Evolutionary conservation across 2,888 invertebrate species (phyloP), one percentile per base, ranked within the genome.

Genomic region (Dynastes maya): DNA sequence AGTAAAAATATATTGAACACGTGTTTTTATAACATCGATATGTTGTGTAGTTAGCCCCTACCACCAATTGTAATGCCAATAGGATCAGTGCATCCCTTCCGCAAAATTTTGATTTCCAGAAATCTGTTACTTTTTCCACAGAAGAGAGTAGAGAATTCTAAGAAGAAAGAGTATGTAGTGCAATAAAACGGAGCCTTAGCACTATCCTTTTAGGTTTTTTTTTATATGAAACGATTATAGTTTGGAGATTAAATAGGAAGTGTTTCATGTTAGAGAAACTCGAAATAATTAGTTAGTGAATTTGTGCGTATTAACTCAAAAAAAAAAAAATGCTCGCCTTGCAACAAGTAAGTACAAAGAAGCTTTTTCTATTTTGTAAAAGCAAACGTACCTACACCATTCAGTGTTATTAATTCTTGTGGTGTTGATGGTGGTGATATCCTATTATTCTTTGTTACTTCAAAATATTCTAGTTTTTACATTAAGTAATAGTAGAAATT

Each of bases 401-500:
- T 71, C 40, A 22, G n/a, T 49, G 45, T 67, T 45, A 40, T 67
- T 45, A 45, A 45, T 8, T 6, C 11, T 45, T 45, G 8, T 45
- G 1, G 9, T 32, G 63, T 9, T 63, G 8, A 22, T 58, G 22
- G 5, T 37, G 32, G 32, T 22, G 22, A 53, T 58, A 58, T 58
- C 55, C 40, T 16, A 40, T 65, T 40, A 27, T 68, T 53, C 22
- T 51, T 51, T 29, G 29, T 51, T 40, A 29, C 45, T 74, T 74
- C 13, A 16, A 22, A 13, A 74, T 40, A 74, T 45, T 61, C 27
- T 45, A 11, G 29, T 16, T 63, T 78, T 78, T 78, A 74, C 65
- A 63, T 78, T 78, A 72, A 74, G 78, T 74, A 78, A 78, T 78
- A 74, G 37, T 78, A 78, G 78, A 78, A 78, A 78, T 72, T 71